These are phyloP conservation scores for Drosophila sordidula DNA, from an alignment of 2,888 invertebrate genomes.

Conservation along the genomic window DNA sequence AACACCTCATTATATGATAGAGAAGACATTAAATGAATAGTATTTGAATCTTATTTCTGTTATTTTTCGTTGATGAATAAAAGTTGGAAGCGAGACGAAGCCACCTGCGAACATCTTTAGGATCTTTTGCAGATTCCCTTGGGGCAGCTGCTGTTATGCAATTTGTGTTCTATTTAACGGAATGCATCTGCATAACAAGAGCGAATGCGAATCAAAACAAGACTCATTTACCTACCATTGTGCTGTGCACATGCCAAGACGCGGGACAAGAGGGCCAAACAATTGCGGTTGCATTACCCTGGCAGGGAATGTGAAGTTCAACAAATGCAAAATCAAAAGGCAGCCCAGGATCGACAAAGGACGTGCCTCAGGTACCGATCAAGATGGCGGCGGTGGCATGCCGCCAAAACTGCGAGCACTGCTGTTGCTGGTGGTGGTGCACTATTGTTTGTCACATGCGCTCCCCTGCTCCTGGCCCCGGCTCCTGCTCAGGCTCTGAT, in stretches of 20 bases:
- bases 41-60: background rate
- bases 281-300: constrained; percentile 79
- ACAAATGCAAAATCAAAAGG: constrained; percentile 60
- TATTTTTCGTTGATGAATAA: background rate
- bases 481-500: constrained; percentile 55
- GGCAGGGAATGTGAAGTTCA: constrained; percentile 38
- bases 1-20: no score
- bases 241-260: constrained; percentile 79
- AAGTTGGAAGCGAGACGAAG: background rate
- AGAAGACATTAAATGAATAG: background rate
- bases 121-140: constrained; percentile 4
- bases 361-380: constrained; percentile 55
- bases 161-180: constrained; percentile 29
- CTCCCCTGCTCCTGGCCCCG: constrained; percentile 8
- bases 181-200: constrained; percentile 60
- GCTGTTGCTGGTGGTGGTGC: constrained; percentile 36
- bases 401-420: constrained; percentile 56
- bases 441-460: constrained; percentile 64
- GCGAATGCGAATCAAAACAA: constrained; percentile 14
- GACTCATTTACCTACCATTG: constrained; percentile 61
- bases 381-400: constrained; percentile 50
- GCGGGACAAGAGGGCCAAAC: constrained; percentile 59
- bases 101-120: constrained; percentile 26
- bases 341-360: constrained; percentile 44
- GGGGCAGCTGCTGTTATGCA: constrained; percentile 58